Base-by-base conservation (phyloP, 2,888 invertebrate species). In the Macropis europaea region DNA sequence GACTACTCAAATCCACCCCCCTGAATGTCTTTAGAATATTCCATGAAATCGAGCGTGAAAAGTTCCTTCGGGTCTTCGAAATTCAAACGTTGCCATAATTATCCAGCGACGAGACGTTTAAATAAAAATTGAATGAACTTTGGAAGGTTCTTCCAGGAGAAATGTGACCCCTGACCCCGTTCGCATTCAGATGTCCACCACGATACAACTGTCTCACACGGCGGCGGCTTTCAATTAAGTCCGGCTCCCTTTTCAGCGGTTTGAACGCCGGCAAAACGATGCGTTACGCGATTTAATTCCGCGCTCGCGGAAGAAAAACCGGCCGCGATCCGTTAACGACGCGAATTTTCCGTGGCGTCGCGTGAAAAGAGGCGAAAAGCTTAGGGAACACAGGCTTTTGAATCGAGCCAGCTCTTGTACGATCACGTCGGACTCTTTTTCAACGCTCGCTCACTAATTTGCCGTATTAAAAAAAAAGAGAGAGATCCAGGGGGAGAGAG, bases 371-470 rank as follows among this genome's bases (percentile, higher is more conserved):
- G 53, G 40, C 60, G 38, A 59, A 50, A 57, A 52, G 69, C 68
- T 73, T 54, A 63, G 54, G 43, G 45, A 50, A 53, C 66, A 54
- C 64, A 61, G 59, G 57, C 78, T 70, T 77, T 73, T 77, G 63
- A 73, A 79, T 79, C 50, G 63, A 30, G 22, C 34, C 38, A 28
- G 56, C 60, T 60, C 54, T 61, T 60, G 70, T 63, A 60, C 73
- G 79, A 76, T 79, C 69, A 64, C 52, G 77, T 75, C 74, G 73
- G 43, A 54, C 71, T 62, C 70, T 79, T 79, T 79, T 67, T n/a
- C n/a, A n/a, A 67, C 36, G 57, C 57, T 67, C 56, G 40, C 45
- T 77, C 76, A 74, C 79, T 85, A 83, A 84, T 82, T 84, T 82
- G 66, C 59, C 59, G 74, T 71, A 80, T 77, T 69, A 69, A 59